Conservation (phyloP, 2,797 vertebrate species). For the Myotis planiceps region DNA sequence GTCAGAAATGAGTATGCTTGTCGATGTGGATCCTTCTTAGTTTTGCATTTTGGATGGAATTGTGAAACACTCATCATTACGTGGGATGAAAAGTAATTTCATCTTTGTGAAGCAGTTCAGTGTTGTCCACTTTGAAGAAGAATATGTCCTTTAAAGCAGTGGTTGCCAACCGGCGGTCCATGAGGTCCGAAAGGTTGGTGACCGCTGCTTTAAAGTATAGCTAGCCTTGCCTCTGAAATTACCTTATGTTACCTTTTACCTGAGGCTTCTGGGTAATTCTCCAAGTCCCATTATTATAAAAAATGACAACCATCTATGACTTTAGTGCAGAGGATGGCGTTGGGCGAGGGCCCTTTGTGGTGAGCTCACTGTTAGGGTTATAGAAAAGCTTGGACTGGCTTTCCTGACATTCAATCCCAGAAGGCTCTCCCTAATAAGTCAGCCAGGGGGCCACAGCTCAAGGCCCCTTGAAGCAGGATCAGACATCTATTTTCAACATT, state of each 20-base stretch:
- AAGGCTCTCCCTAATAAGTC: background rate
- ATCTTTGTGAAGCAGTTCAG: background rate
- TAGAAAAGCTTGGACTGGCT: background rate
- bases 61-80: slow-evolving; percentile 14
- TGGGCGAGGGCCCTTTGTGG: background rate
- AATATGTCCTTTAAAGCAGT: background rate
- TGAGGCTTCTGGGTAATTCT: background rate
- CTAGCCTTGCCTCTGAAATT: background rate
- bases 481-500: background rate
- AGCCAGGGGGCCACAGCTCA: background rate
- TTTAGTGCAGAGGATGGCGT: background rate
- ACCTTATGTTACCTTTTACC: background rate
- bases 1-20: background rate
- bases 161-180: too few species aligned
- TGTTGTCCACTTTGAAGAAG: slow-evolving; percentile 21
- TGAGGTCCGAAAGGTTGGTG: too few species aligned
- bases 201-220: background rate
- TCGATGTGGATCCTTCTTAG: background rate
- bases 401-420: background rate
- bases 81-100: background rate
- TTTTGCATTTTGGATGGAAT: slow-evolving; percentile 38
- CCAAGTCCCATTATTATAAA: background rate
- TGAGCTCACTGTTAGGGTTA: background rate
- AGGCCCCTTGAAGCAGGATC: background rate
- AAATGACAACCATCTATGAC: background rate